phyloP scores from a whole-genome alignment of 2,888 invertebrate species.

The Ophioninae sp. region DNA sequence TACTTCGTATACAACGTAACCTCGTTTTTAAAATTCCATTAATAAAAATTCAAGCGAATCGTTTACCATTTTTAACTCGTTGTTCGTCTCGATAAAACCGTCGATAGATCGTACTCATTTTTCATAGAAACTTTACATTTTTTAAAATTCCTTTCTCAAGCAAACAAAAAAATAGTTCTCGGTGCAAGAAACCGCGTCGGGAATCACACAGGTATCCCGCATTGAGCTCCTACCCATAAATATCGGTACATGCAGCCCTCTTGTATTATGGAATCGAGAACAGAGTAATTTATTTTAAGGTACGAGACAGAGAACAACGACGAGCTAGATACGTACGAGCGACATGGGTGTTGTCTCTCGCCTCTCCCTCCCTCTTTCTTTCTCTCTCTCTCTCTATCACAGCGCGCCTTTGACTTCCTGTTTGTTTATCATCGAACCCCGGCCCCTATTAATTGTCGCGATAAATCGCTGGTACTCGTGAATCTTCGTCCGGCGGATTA shows the following conservation, averaged over 20 bases:
- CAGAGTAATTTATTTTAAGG: constrained; percentile 50
- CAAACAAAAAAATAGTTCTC: background rate
- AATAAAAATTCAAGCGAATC: no score
- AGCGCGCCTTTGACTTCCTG: constrained; percentile 65
- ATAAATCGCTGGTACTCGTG: constrained; percentile 69
- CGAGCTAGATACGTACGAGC: constrained; percentile 32
- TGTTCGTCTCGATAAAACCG: background rate
- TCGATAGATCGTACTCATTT: constrained; percentile 6
- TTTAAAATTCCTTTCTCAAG: background rate
- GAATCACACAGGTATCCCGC: constrained; percentile 4
- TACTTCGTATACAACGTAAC: no score
- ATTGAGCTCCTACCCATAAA: background rate
- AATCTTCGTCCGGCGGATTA: constrained; percentile 65
- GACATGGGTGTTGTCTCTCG: constrained; percentile 56
- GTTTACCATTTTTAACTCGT: no score
- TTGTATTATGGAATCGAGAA: constrained; percentile 45
- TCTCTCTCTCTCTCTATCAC: constrained; percentile 28
- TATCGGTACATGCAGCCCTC: constrained; percentile 42
- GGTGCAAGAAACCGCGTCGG: constrained; percentile 8
- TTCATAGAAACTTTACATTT: background rate
- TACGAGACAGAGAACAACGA: constrained; percentile 50
- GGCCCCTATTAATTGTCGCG: constrained; percentile 72
- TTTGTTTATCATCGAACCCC: constrained; percentile 71
- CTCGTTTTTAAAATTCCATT: no score
- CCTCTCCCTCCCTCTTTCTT: constrained; percentile 7